phyloP scores from a whole-genome alignment of 2,797 vertebrate species.

The Fundulus diaphanus region DNA sequence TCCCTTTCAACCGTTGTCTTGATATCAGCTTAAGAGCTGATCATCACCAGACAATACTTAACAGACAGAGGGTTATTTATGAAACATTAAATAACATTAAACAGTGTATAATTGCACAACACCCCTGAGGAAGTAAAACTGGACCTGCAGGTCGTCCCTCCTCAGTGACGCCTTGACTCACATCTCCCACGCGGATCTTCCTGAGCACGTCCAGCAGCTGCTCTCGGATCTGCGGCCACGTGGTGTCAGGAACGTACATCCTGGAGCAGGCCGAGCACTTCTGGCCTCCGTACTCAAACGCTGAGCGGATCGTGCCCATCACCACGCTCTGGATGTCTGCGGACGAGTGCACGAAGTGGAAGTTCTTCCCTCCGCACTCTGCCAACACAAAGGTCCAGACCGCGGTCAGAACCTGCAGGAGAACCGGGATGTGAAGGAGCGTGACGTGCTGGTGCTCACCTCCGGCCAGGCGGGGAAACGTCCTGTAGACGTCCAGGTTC shows the following conservation, averaged over 20 bases:
- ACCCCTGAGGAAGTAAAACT: too few relatives aligned
- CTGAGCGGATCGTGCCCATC: constrained; percentile 90
- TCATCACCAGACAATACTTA: too few relatives aligned
- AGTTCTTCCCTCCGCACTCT: constrained; percentile 99
- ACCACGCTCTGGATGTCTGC: constrained; percentile 89
- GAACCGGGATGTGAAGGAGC: neutral
- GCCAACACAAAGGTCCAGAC: neutral
- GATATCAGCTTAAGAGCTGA: too few relatives aligned
- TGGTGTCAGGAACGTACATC: constrained; percentile 87
- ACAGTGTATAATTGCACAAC: too few relatives aligned
- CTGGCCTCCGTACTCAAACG: constrained; percentile 94
- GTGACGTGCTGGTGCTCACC: constrained; percentile 73
- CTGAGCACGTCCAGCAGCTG: constrained; percentile 85
- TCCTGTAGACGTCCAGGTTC: constrained; percentile 90
- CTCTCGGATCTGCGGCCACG: constrained; percentile 90
- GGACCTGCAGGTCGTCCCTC: too few relatives aligned
- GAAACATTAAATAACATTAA: too few relatives aligned
- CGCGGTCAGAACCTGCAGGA: neutral
- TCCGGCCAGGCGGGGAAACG: constrained; percentile 91
- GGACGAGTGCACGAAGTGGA: constrained; percentile 92
- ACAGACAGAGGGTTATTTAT: too few relatives aligned
- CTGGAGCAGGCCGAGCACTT: constrained; percentile 97
- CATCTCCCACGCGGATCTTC: constrained; percentile 89
- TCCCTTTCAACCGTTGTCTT: too few relatives aligned
- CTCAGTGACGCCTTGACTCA: too few relatives aligned